Percentiles rank a stretch among this genome's conserved stretches.
phyloP scores from a whole-genome alignment of 1,140 invertebrate species.

The Diabrotica virgifera region DNA sequence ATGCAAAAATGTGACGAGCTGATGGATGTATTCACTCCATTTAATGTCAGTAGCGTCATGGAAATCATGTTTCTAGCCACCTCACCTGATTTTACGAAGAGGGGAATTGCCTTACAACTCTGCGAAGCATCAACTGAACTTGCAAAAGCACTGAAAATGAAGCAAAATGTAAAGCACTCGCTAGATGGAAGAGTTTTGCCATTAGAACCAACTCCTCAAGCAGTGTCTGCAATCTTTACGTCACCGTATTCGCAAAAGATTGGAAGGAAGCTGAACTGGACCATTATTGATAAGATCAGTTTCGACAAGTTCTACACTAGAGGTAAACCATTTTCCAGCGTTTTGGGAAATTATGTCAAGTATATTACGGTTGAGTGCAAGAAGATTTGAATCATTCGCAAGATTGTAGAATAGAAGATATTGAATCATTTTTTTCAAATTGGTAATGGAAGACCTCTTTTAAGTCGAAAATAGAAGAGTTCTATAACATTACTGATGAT shows the following conservation, averaged over 20 bases:
- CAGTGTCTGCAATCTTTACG: conserved; percentile 59
- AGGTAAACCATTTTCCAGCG: conserved; percentile 51
- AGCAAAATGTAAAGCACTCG: conserved; percentile 48
- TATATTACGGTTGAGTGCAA: conserved; percentile 34
- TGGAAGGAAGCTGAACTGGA: conserved; percentile 53
- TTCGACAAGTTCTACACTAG: conserved; percentile 53
- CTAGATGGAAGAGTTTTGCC: conserved; percentile 47
- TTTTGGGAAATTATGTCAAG: conserved; percentile 16
- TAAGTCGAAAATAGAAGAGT: too few relatives aligned
- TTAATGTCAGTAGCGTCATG: conserved; percentile 57
- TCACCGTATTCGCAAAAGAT: conserved; percentile 57
- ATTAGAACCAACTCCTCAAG: conserved; percentile 51
- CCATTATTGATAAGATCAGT: conserved; percentile 49
- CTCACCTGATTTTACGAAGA: conserved; percentile 48
- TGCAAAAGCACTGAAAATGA: conserved; percentile 50
- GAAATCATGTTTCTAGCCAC: conserved; percentile 67
- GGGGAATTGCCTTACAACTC: conserved; percentile 55
- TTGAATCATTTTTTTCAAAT: too few relatives aligned
- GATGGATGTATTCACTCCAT: conserved; percentile 58
- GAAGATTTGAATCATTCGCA: background rate
- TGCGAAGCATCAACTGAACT: conserved; percentile 54
- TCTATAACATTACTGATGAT: too few relatives aligned
- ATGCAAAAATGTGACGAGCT: conserved; percentile 21
- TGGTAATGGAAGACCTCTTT: too few relatives aligned
- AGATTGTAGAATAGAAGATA: too few relatives aligned